Evolutionary conservation across 2,888 invertebrate genomes (phyloP), one percentile per base, ranked within the genome.

Genomic region (Helicoverpa assulta): DNA sequence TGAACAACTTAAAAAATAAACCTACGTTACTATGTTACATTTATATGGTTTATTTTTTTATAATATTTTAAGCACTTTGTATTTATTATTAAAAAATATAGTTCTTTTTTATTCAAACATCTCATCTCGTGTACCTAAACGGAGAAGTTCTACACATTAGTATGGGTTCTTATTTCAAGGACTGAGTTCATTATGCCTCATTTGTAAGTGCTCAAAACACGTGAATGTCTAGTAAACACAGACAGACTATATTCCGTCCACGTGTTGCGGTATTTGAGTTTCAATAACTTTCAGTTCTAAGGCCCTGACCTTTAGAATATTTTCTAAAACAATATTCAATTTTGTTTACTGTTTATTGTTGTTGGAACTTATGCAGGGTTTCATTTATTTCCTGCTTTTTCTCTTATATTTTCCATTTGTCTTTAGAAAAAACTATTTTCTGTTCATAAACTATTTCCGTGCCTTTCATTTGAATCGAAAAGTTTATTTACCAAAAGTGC

Each of bases 261-360:
- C 62, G 29, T 54, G 67, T 47, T 33, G 33, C 4, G 37, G 18
- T 26, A 47, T 67, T 65, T 47, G 12, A 37, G 21, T 54, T 65
- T 47, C 2, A 8, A 16, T 26, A n/a, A n/a, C 37, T 21, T 64
- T 12, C 8, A n/a, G 33, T 19, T 21, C 8, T 50, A 21, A 21
- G 40, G 19, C 8, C 10, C 1, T 50, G 50, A 50, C 18, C 50
- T 50, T n/a, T 10, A 50, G 3, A n/a, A 50, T 18, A 50, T 19
- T 18, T 18, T 50, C 47, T n/a, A n/a, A 50, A n/a, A 7, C 16
- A 50, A 50, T n/a, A 18, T 50, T n/a, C 6, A 16, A 4, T 33
- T 33, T 33, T 33, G 33, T 2, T 33, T 33, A 2, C 10, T 33
- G 33, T 33, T 33, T 43, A 47, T n/a, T n/a, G 6, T n/a, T n/a